Conservation (phyloP, 2,113 vertebrate genomes). For the Orcinus orca region DNA sequence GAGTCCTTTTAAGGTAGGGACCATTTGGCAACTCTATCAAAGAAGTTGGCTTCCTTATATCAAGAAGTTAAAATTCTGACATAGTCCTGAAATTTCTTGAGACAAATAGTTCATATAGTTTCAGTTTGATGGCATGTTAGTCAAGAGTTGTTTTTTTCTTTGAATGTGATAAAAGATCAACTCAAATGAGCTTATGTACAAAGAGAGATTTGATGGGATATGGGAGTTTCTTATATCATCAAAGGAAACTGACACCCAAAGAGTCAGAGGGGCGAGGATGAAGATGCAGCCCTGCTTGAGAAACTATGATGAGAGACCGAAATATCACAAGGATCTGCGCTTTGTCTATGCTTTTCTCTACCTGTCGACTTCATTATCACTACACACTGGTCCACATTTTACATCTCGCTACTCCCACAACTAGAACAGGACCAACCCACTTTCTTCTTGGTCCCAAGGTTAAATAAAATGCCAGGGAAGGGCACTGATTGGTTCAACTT, state of each 20-base stretch:
- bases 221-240: slow-evolving; percentile 6
- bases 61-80: slow-evolving; percentile 46
- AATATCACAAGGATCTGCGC: neutral
- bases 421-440: neutral
- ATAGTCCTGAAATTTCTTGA: slow-evolving; percentile 40
- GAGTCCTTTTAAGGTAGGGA: slow-evolving; percentile 62
- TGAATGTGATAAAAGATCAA: slow-evolving; percentile 33
- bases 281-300: neutral
- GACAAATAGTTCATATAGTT: slow-evolving; percentile 44
- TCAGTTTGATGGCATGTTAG: slow-evolving; percentile 26
- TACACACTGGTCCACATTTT: neutral
- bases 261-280: neutral
- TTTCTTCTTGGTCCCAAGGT: neutral
- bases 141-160: neutral
- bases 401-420: neutral
- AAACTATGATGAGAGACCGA: neutral
- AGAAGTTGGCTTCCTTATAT: slow-evolving; percentile 48
- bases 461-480: neutral
- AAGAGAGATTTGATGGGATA: neutral
- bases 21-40: slow-evolving; percentile 36
- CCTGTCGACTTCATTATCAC: neutral
- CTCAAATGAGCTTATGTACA: neutral
- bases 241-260: neutral
- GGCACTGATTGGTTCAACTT: neutral
- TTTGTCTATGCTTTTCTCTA: neutral